These are phyloP conservation scores for Camptogramma bilineatum DNA, from an alignment of 2,888 invertebrate species.

Conservation along the genomic window DNA sequence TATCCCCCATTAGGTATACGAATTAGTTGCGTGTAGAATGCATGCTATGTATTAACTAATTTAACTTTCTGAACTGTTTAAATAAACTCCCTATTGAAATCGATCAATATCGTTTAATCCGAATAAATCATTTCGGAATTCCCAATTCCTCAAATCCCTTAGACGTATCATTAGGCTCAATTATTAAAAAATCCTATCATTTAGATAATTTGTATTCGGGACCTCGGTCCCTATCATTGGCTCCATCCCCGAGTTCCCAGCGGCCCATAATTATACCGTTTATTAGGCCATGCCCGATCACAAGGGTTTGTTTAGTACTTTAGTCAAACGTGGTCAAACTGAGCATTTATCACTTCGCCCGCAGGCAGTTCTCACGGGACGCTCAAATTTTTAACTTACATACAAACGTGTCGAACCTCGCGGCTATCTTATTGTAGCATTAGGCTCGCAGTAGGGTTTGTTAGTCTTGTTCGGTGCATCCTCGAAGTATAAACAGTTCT, in stretches of 20 bases:
- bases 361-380: constrained; percentile 79
- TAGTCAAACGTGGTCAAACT: constrained; percentile 80
- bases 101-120: constrained; percentile 19
- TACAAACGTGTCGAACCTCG: constrained; percentile 72
- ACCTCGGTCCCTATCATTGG: constrained; percentile 45
- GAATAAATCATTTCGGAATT: constrained; percentile 55
- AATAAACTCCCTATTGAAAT: not conserved
- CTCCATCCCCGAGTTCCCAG: constrained; percentile 60
- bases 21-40: not conserved
- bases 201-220: constrained; percentile 67
- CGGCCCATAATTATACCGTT: constrained; percentile 72
- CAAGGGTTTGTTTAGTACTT: constrained; percentile 71
- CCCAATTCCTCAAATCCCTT: constrained; percentile 47
- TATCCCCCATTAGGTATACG: too few relatives aligned
- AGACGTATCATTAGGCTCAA: constrained; percentile 64
- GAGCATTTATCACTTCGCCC: constrained; percentile 79
- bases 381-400: constrained; percentile 74
- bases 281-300: constrained; percentile 58
- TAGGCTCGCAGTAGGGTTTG: constrained; percentile 57
- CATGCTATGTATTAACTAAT: not conserved
- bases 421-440: constrained; percentile 73
- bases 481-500: constrained; percentile 40
- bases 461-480: constrained; percentile 67
- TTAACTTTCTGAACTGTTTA: not conserved
- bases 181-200: constrained; percentile 59